Percentiles rank a stretch among this genome's conserved stretches.
Conservation (phyloP, 1,140 invertebrate species). For the Zaprionus ghesquierei region DNA sequence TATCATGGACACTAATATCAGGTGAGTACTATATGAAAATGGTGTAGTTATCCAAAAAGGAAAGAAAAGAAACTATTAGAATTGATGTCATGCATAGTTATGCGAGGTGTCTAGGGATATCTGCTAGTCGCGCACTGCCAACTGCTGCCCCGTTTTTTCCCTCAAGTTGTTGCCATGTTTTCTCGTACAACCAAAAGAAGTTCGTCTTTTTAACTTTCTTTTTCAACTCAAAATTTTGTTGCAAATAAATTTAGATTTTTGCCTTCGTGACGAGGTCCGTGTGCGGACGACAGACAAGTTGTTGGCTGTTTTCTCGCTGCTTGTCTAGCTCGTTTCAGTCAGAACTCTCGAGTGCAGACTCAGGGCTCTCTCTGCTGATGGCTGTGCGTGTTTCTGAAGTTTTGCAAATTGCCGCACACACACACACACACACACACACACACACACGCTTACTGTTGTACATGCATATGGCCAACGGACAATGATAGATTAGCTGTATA, state of each 20-base stretch:
- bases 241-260: constrained; percentile 70
- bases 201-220: not conserved
- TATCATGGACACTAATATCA: constrained; percentile 15
- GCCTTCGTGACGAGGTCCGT: constrained; percentile 19
- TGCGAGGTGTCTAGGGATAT: not conserved
- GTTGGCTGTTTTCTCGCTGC: constrained; percentile 4
- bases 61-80: no score
- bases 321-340: not conserved
- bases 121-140: not conserved
- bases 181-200: not conserved
- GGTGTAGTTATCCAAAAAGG: no score
- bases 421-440: constrained; percentile 16
- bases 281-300: constrained; percentile 6
- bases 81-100: not conserved
- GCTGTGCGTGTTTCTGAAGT: constrained; percentile 73
- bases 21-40: constrained; percentile 14
- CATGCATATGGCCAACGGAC: constrained; percentile 39
- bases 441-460: not conserved
- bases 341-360: constrained; percentile 19
- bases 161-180: not conserved
- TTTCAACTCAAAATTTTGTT: constrained; percentile 49
- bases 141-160: not conserved
- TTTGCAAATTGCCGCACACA: constrained; percentile 67
- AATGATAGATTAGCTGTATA: constrained; percentile 68
- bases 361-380: constrained; percentile 35